Percentiles rank a stretch among this genome's conserved stretches.
These are phyloP conservation scores for Trogon surrucura DNA, from an alignment of 2,113 vertebrate species.

Conservation along the genomic window DNA sequence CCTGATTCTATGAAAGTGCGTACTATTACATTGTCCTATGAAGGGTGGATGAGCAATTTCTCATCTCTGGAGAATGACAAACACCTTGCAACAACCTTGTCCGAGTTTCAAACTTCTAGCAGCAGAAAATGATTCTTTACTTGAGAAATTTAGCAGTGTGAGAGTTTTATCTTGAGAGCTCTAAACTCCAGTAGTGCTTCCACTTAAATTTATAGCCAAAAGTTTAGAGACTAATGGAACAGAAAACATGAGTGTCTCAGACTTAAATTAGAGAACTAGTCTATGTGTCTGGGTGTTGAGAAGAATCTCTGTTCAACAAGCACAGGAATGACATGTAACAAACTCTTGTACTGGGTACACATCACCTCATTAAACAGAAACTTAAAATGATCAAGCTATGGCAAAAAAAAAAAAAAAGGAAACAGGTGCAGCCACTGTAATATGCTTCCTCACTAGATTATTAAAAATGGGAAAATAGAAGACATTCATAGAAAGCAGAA, in stretches of 20 bases:
- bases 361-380: constrained; percentile 12
- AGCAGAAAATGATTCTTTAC: constrained; percentile 34
- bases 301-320: constrained; percentile 11
- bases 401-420: background rate
- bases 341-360: background rate
- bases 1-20: background rate
- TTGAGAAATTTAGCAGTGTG: background rate
- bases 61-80: background rate
- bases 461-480: background rate
- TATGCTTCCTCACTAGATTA: background rate
- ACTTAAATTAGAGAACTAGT: constrained; percentile 20
- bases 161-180: constrained; percentile 20
- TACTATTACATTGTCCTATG: background rate
- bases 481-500: background rate
- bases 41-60: background rate
- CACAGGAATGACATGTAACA: background rate
- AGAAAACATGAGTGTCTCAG: constrained; percentile 35
- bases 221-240: constrained; percentile 54
- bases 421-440: background rate
- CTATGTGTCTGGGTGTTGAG: background rate
- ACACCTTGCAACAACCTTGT: background rate
- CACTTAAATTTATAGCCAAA: constrained; percentile 40
- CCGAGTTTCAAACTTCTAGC: background rate
- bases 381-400: background rate
- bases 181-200: constrained; percentile 34